Base-by-base conservation (phyloP, 2,888 invertebrate genomes). In the Drosophila peninsularis region DNA sequence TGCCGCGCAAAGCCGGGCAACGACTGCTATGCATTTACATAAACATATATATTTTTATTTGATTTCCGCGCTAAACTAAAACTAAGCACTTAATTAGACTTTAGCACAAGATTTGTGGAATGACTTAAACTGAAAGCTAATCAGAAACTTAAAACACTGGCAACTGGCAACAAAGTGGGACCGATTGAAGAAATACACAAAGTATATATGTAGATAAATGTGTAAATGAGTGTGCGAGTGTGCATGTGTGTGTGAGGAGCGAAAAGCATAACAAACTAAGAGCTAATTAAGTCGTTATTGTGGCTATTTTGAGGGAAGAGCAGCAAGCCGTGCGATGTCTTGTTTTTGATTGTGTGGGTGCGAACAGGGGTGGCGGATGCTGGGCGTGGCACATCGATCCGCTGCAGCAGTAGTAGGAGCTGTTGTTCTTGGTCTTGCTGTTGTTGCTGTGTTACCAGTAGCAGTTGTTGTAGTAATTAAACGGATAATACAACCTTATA, bases 401-500 rank as follows among this genome's bases (percentile, higher is more conserved):
- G 71, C 64, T 19, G 57, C 55, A 54, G 57, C 32, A 32, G 10
- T 7, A 17, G 49, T 19, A 13, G 49, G 19, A 9, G 49, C 21
- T 7, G 21, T 68, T 11, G 71, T 61, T 39, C 52, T 53, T 49
- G 56, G 57, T n/a, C 71, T 61, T 42, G 56, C 50, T 52, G 74
- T 53, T 73, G 60, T 69, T 72, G 62, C 72, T 78, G 57, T 58
- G 71, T 70, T 83, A 90, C 80, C 90, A 90, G 80, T 88, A 90
- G 88, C 87, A 88, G 88, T 82, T 88, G 89, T 90, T 90, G 91
- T 91, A 91, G 91, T 91, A 91, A 91, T 91, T 90, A 90, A 91
- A 91, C 90, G 91, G 91, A 91, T 92, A 91, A 84, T 91, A 87
- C 82, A 91, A 91, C 90, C 91, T 90, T 90, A 89, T 90, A 79